phyloP scores from a whole-genome alignment of 2,113 vertebrate genomes.

The Mesoclemmys tuberculata region DNA sequence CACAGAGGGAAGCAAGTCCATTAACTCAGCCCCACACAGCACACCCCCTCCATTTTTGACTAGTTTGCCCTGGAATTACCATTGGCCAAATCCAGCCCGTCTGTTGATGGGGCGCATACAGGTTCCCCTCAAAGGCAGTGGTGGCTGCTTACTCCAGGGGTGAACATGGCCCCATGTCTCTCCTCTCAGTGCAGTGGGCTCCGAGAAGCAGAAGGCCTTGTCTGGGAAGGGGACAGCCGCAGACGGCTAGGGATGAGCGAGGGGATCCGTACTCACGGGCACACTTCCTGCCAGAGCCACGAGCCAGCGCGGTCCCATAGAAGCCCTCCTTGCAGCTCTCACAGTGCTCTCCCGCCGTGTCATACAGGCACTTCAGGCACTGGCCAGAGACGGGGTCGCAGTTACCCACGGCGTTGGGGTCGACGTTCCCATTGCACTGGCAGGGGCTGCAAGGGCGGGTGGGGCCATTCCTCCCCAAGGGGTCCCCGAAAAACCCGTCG shows the following conservation, averaged over 20 bases:
- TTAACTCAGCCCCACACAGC: background rate
- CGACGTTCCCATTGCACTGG: conserved; percentile 87
- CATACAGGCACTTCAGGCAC: conserved; percentile 89
- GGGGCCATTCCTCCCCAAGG: conserved; percentile 82
- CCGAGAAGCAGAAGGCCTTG: background rate
- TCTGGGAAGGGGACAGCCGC: accelerated
- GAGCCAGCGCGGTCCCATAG: conserved; percentile 83
- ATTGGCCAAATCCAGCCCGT: background rate
- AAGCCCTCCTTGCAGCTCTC: conserved; percentile 84
- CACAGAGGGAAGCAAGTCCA: background rate
- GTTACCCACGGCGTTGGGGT: conserved; percentile 88
- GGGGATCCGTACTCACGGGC: conserved; percentile 72
- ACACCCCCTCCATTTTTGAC: background rate
- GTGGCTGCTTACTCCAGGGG: background rate
- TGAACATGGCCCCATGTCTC: background rate
- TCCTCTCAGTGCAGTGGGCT: background rate
- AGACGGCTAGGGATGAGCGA: background rate
- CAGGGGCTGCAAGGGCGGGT: conserved; percentile 82
- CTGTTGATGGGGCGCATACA: background rate
- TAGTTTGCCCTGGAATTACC: background rate
- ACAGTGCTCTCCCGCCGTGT: conserved; percentile 85
- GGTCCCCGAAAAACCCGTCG: conserved; percentile 92
- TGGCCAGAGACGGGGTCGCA: conserved; percentile 86
- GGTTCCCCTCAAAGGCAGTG: background rate
- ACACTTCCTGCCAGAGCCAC: conserved; percentile 75